Conservation (phyloP, 1,140 invertebrate species). For the Aphaenogaster rudis region DNA sequence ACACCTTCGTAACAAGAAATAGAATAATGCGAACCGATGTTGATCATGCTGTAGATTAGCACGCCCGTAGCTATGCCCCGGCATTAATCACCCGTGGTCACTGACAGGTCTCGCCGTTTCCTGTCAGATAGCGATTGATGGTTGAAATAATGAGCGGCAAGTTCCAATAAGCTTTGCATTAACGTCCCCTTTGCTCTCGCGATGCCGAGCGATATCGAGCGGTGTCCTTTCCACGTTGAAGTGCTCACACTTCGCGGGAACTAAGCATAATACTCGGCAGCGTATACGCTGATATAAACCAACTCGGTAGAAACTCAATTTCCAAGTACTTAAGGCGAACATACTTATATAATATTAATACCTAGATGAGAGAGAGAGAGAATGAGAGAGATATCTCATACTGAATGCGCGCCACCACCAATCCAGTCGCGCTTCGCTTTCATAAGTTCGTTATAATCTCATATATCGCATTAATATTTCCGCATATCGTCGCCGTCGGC, state of each 20-base stretch:
- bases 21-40: constrained; percentile 59
- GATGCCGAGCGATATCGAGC: constrained; percentile 20
- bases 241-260: constrained; percentile 29
- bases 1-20: constrained; percentile 63
- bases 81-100: constrained; percentile 53
- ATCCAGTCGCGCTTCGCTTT: constrained; percentile 23
- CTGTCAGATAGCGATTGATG: constrained; percentile 60
- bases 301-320: constrained; percentile 63
- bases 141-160: constrained; percentile 56
- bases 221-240: constrained; percentile 29
- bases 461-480: constrained; percentile 50
- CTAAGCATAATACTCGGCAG: constrained; percentile 39
- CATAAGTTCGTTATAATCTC: constrained; percentile 56
- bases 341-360: constrained; percentile 61
- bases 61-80: constrained; percentile 12
- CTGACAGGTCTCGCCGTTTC: constrained; percentile 51
- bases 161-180: constrained; percentile 48
- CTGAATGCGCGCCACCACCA: constrained; percentile 8
- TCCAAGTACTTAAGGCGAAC: constrained; percentile 55
- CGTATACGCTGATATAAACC: constrained; percentile 39
- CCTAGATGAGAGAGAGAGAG: neutral
- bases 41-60: constrained; percentile 54
- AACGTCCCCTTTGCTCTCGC: constrained; percentile 11
- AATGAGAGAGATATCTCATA: neutral
- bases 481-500: constrained; percentile 17